Evolutionary conservation across 1,140 invertebrate species (phyloP).

Genomic region (Oppia nitens): DNA sequence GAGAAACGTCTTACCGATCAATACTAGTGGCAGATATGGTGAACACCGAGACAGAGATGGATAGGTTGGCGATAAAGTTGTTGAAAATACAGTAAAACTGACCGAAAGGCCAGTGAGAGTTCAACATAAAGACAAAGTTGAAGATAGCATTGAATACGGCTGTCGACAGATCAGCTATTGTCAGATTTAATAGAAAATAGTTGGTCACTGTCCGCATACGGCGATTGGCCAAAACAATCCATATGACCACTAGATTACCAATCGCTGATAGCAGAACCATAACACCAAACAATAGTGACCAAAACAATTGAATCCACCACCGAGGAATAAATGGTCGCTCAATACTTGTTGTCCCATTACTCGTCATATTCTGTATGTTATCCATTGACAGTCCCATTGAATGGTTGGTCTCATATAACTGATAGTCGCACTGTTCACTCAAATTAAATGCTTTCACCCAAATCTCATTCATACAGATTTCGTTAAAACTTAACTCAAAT

Average conservation of each 20-base stretch:
- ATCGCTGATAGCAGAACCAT: slow-evolving; percentile 58
- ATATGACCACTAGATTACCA: slow-evolving; percentile 69
- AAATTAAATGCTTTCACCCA: no score
- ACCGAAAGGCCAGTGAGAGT: slow-evolving; percentile 66
- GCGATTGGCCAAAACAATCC: slow-evolving; percentile 68
- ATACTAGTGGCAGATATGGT: slow-evolving; percentile 85
- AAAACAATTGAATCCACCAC: slow-evolving; percentile 11
- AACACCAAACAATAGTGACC: slow-evolving; percentile 24
- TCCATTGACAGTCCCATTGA: neutral
- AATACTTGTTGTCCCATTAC: neutral
- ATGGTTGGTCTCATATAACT: neutral
- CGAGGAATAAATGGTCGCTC: neutral
- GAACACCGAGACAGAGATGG: slow-evolving; percentile 74
- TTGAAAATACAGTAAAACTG: slow-evolving; percentile 62
- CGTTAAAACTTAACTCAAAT: no score
- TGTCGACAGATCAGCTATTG: slow-evolving; percentile 27
- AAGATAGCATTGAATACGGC: slow-evolving; percentile 33
- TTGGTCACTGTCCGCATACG: slow-evolving; percentile 28
- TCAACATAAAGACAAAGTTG: slow-evolving; percentile 33
- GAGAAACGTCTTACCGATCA: slow-evolving; percentile 54
- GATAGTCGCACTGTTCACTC: neutral
- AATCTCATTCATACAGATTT: no score
- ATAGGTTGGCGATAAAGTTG: slow-evolving; percentile 72
- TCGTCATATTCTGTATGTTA: neutral
- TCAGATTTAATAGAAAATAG: slow-evolving; percentile 27